Evolutionary conservation across 2,797 vertebrate species (phyloP), one percentile per base, ranked within the genome.

Genomic region (Falco columbarius): DNA sequence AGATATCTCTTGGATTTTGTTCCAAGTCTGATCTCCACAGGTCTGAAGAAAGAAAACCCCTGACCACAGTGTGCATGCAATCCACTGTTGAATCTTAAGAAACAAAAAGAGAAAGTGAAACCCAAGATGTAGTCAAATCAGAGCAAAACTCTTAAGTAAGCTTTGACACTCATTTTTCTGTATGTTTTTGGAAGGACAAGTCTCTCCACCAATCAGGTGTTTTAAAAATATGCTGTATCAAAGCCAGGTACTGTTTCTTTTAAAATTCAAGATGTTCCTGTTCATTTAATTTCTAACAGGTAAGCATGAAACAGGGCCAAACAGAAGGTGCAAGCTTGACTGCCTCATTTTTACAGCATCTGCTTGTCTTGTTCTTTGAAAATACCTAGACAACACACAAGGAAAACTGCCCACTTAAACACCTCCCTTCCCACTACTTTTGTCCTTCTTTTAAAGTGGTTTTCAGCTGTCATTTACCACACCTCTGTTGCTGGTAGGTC

Each of bases 391-490:
- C 7, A 86, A 75, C 1, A 3, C 7, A 44, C 11, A 0, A 4
- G 8, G 30, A 67, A 56, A 70, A 30, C 0, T 21, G 14, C 12
- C 32, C 66, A 19, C 22, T 27, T 26, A 26, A 77, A 52, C 11
- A 44, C 2, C 12, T 30, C 19, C 17, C 5, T 62, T 40, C 2
- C 1, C 5, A 1, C 3, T 15, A 10, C 3, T 42, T 52, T 12
- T 9, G 5, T 42, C 26, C 4, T 34, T 70, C 16, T 49, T 34
- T 12, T 55, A 38, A 71, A 3, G 22, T 17, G 12, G 17, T 36
- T 9, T 36, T 70, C 61, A 65, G 34, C 32, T 79, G 42, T 29
- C 23, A 19, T 52, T 70, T 77, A 46, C 14, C 12, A 40, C 12
- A 54, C 24, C 10, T 74, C 7, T 23, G 14, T 29, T 36, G 17